Base-by-base conservation (phyloP, 2,888 invertebrate genomes). In the Tachystola acroxantha region DNA sequence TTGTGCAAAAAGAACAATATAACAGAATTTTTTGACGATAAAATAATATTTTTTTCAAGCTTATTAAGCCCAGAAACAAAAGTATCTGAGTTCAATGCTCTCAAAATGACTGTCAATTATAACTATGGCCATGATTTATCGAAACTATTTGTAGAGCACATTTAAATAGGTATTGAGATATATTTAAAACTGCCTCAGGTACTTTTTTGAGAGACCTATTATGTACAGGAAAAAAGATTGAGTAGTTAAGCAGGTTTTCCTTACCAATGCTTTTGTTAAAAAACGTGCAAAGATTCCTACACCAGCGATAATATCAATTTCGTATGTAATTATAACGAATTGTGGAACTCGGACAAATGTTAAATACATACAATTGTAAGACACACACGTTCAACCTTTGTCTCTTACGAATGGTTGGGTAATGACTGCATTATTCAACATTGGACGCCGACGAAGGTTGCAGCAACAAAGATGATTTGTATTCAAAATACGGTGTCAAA, bases 341-440 rank as follows among this genome's bases (percentile, higher is more conserved):
- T 12, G 16, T 33, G 25, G 16, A 40, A 41, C 13, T 7, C 40
- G 14, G 42, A 35, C 34, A 29, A 39, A 43, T 36, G 39, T 10
- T 36, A 39, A 38, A 41, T 31, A 33, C 33, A 26, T 33, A 22
- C 24, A 20, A 25, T 30, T 30, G 31, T 36, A 39, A 16, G 16
- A 6, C 16, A 33, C 7, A 20, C 20, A 32, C 26, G 19, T 34
- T 26, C 30, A 42, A 20, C 38, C 19, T 33, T 36, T 38, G 35
- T 42, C 29, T 47, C 39, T 44, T 45, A 32, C 40, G 46, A 47
- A 36, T 32, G 42, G 43, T 45, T 37, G 46, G 43, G 37, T 50
- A 48, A 42, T 43, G 36, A 41, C 45, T 57, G 49, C 53, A 54
- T 52, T 55, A 59, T 59, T 59, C 56, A 56, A 46, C 40, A 36